Evolutionary conservation across 2,888 invertebrate species (phyloP).

Genomic region (Cacoxenus indagator): DNA sequence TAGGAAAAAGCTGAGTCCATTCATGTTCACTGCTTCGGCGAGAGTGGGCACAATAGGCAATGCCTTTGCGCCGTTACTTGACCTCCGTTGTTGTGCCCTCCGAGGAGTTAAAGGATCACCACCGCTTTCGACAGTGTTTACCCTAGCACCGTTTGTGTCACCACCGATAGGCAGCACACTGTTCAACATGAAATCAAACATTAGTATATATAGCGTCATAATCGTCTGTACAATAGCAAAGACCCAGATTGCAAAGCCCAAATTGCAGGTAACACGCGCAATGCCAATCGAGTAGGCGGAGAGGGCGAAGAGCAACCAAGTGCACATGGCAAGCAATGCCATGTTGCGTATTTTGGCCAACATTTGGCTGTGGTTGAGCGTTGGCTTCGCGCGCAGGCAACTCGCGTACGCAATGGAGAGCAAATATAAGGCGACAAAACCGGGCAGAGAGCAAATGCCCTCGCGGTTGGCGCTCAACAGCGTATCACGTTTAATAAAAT

Average conservation of each 20-base stretch:
- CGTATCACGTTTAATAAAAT: conserved; percentile 73
- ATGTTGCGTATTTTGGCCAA: conserved; percentile 53
- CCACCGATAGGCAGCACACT: conserved; percentile 15
- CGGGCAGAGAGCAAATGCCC: conserved; percentile 87
- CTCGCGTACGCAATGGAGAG: conserved; percentile 78
- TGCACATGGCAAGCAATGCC: conserved; percentile 49
- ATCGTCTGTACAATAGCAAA: conserved; percentile 76
- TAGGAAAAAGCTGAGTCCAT: conserved; percentile 88
- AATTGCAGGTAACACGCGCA: conserved; percentile 87
- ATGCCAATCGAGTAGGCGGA: conserved; percentile 74
- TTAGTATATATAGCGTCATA: conserved; percentile 76
- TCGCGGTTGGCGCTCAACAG: conserved; percentile 89
- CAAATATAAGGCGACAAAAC: conserved; percentile 88
- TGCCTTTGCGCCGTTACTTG: not conserved
- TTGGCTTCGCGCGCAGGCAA: conserved; percentile 69
- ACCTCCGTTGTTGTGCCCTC: too few relatives aligned
- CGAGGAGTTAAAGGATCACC: too few relatives aligned
- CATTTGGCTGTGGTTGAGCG: conserved; percentile 47
- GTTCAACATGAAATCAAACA: conserved; percentile 65
- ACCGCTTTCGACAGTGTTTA: not conserved
- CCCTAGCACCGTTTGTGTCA: not conserved
- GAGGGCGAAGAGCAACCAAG: conserved; percentile 72
- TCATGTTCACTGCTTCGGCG: conserved; percentile 81
- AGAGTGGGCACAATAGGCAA: conserved; percentile 72
- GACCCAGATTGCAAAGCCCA: conserved; percentile 85